These are phyloP conservation scores for Cydia strobilella DNA, from an alignment of 1,140 invertebrate species.

Conservation along the genomic window DNA sequence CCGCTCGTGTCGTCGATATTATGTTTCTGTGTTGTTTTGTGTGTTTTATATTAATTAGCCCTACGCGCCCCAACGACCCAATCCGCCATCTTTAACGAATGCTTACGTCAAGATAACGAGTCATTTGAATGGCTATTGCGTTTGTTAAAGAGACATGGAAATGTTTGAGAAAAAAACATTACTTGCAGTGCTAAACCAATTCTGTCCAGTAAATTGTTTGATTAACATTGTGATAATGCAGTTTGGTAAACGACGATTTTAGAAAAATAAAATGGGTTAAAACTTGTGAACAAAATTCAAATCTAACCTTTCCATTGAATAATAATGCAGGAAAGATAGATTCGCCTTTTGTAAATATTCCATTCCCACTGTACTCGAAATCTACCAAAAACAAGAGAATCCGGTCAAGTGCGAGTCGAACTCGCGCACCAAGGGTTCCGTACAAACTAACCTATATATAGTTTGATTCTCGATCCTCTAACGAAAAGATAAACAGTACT, in stretches of 20 bases:
- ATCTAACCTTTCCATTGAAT: too few species aligned
- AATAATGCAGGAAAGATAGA: too few species aligned
- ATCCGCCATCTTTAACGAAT: constrained; percentile 53
- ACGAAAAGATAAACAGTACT: too few species aligned
- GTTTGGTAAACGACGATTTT: background rate
- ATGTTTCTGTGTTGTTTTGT: constrained; percentile 67
- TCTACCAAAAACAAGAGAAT: too few species aligned
- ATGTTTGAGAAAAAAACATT: background rate
- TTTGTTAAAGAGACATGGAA: background rate
- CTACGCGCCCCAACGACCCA: constrained; percentile 49
- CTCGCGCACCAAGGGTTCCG: too few species aligned
- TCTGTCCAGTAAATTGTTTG: background rate
- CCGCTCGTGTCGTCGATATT: constrained; percentile 61
- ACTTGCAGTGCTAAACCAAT: background rate
- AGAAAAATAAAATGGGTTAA: background rate
- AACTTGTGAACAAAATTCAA: too few species aligned
- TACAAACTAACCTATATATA: too few species aligned
- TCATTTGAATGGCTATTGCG: constrained; percentile 9
- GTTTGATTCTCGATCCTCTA: too few species aligned
- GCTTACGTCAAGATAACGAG: constrained; percentile 41
- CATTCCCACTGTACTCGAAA: too few species aligned
- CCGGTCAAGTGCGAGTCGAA: too few species aligned
- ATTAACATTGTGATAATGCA: background rate
- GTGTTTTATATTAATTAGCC: constrained; percentile 61
- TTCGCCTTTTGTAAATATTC: too few species aligned